Base-by-base conservation (phyloP, 2,797 vertebrate genomes). In the Smutsia gigantea region DNA sequence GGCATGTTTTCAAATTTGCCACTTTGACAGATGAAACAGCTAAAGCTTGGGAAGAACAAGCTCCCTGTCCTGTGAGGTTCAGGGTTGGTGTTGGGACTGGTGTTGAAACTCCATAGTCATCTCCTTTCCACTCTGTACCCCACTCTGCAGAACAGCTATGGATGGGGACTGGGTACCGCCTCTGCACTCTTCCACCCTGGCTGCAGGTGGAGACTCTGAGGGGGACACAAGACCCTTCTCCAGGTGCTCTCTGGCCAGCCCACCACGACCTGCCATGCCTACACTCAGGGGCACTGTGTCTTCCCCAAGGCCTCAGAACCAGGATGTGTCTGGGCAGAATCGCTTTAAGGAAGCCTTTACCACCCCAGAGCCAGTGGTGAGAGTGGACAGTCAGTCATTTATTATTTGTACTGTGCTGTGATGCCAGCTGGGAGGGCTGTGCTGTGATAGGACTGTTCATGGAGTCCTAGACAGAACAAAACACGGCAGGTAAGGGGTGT, bases 401-500 rank as follows among this genome's bases (percentile, higher is more conserved):
- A 21, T 31, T n/a, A 17, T 17, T 53, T n/a, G 25, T 11, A 49
- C 79, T 21, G 18, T 8, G 19, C 7, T 4, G 25, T 0, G 2
- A 17, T 0, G 2, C 78, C 49, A 72, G n/a, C 29, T 5, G 17
- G 49, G 51, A 34, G 13, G 63, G 77, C 42, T 18, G 63, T 31
- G 29, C 63, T 4, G 29, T 18, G 75, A 4, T 2, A 2, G n/a
- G 46, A 18, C 53, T 4, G 0, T n/a, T 19, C 14, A 0, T 4
- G 10, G 59, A 37, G 39, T 46, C 83, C 19, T 2, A 1, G 75
- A 23, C 5, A 23, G 57, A 39, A 8, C 23, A 0, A 5, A 21
- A 23, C 6, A 0, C 2, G n/a, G 51, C 0, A 0, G 42, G 11
- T 0, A 21, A 49, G 21, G 53, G 31, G 7, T 1, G 31, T 19